Base-by-base conservation (phyloP, 2,888 invertebrate genomes). In the Deladenus siricidicola region DNA sequence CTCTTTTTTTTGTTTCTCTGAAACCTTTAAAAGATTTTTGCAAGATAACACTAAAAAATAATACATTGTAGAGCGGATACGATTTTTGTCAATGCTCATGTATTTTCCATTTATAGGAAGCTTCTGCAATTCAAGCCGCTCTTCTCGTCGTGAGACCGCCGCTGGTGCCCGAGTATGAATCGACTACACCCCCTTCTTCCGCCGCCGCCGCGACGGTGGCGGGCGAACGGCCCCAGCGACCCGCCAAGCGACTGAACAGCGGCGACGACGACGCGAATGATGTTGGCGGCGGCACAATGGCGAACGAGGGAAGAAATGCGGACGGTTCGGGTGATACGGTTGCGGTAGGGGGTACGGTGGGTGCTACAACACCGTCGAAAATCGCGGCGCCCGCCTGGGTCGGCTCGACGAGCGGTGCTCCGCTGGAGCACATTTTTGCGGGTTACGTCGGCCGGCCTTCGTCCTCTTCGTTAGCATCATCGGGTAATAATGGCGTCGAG, bases 61-160 rank as follows among this genome's bases (percentile, higher is more conserved):
- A 3, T 1, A 4, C 4, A 1, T 50, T 50, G 26, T 10, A 50
- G 50, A 26, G 6, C 29, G 50, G 50, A 26, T 10, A 50, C 26
- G 29, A 50, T 24, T 34, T 34, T 34, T 10, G 6, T 34, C 39
- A 34, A n/a, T n/a, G n/a, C 39, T 10, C 14, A 10, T 34, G 39
- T 14, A 34, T 34, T 34, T 69, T 63, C 58, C 44, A 52, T 10
- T 65, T 72, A 10, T 66, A 67, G 51, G 67, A 67, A 24, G 28
- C 65, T 44, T 42, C 26, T 45, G 23, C 57, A 23, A 24, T 66
- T 10, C 50, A n/a, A 26, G 66, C 60, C 44, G 69, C 66, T 47
- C 23, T 66, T 10, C 60, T 66, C 29, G 28, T 64, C 23, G 68
- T 69, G 21, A 50, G 66, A 26, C 66, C 66, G 23, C 58, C 68